These are phyloP conservation scores for Erpobdella octoculata DNA, from an alignment of 2,888 invertebrate genomes.

Conservation along the genomic window DNA sequence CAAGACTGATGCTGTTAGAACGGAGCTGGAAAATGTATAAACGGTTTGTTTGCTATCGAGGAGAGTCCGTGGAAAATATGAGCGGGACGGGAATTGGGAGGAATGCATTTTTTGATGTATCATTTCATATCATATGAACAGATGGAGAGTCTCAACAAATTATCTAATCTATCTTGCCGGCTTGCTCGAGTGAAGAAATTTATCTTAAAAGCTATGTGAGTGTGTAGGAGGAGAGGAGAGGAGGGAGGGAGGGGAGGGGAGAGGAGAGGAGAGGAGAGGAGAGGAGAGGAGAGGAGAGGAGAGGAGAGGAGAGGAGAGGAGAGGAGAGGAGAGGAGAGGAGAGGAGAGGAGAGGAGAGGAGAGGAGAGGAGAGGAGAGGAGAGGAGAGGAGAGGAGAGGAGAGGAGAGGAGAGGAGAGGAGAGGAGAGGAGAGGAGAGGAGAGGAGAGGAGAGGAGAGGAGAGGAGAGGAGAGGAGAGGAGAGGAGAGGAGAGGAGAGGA, in stretches of 20 bases:
- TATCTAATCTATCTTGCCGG: too few relatives aligned
- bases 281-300: conserved; percentile 16
- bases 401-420: neutral
- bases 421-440: neutral
- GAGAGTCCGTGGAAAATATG: too few relatives aligned
- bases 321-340: neutral
- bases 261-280: conserved; percentile 17
- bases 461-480: neutral
- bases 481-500: neutral
- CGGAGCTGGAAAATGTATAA: neutral
- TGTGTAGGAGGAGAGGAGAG: neutral
- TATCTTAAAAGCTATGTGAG: neutral
- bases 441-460: neutral
- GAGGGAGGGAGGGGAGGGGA: conserved; percentile 44
- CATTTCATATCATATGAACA: too few relatives aligned
- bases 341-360: neutral
- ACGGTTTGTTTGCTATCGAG: too few relatives aligned
- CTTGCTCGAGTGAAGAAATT: neutral
- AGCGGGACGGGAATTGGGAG: too few relatives aligned
- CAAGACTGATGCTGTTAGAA: neutral
- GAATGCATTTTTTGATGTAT: too few relatives aligned
- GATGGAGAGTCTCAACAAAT: too few relatives aligned
- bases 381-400: neutral
- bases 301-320: neutral
- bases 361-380: neutral